A percentile compares a stretch with the other conserved stretches of the same genome.
Evolutionary conservation across 2,797 vertebrate species (phyloP).

Genomic region (Hydrolagus colliei): DNA sequence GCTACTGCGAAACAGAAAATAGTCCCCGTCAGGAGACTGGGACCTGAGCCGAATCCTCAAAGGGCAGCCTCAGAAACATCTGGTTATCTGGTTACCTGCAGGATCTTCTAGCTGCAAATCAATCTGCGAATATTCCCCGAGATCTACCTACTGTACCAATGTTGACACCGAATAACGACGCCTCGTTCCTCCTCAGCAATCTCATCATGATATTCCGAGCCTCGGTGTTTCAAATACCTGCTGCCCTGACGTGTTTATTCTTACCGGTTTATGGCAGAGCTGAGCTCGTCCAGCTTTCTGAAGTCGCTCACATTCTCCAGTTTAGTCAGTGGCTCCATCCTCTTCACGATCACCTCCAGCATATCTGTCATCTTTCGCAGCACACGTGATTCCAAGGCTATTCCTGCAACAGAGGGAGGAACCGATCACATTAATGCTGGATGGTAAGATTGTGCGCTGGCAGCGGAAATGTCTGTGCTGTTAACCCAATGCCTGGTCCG

Average conservation of each 20-base stretch:
- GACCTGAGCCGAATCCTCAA: too few species aligned
- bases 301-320: slow-evolving; percentile 73
- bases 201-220: not conserved
- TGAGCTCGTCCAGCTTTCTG: slow-evolving; percentile 62
- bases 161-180: too few species aligned
- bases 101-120: too few species aligned
- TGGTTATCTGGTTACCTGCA: too few species aligned
- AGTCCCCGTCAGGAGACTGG: too few species aligned
- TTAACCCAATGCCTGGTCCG: too few species aligned
- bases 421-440: not conserved
- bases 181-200: not conserved
- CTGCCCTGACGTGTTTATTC: not conserved
- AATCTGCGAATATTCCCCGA: too few species aligned
- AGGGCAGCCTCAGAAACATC: too few species aligned
- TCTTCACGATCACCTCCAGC: slow-evolving; percentile 82
- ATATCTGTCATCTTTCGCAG: slow-evolving; percentile 87
- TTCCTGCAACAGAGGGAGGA: not conserved
- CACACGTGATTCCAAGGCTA: slow-evolving; percentile 72
- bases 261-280: slow-evolving; percentile 72
- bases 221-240: not conserved
- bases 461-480: not conserved
- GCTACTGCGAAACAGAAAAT: too few species aligned
- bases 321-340: slow-evolving; percentile 77
- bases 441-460: not conserved
- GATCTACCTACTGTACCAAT: too few species aligned